phyloP scores from a whole-genome alignment of 2,888 invertebrate genomes.

The Pammene fasciana region DNA sequence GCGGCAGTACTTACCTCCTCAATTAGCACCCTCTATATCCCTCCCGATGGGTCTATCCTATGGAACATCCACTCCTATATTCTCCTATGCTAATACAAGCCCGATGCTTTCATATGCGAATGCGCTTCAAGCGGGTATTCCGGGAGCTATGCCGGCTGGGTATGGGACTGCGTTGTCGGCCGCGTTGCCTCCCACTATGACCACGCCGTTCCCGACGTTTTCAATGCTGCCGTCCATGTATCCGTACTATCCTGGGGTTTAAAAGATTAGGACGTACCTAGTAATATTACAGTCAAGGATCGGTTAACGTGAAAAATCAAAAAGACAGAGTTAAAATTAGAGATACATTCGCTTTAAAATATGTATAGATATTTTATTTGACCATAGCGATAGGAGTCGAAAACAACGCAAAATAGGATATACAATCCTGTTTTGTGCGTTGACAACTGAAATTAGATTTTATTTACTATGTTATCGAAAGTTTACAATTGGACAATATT shows the following conservation, averaged over 20 bases:
- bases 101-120: slow-evolving; percentile 69
- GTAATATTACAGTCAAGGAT: no score
- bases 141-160: slow-evolving; percentile 66
- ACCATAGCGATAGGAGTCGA: no score
- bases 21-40: slow-evolving; percentile 69
- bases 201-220: slow-evolving; percentile 60
- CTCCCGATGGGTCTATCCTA: slow-evolving; percentile 80
- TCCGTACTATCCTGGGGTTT: slow-evolving; percentile 66
- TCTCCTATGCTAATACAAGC: slow-evolving; percentile 71
- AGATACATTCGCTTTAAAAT: no score
- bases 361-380: no score
- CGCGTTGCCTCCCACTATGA: slow-evolving; percentile 61
- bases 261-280: slow-evolving; percentile 36
- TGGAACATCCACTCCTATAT: slow-evolving; percentile 72
- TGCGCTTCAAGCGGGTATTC: slow-evolving; percentile 60
- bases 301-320: no score
- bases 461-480: background rate
- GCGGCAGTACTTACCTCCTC: slow-evolving; percentile 69
- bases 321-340: no score
- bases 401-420: background rate
- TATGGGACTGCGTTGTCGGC: slow-evolving; percentile 67
- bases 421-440: background rate
- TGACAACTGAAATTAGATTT: background rate
- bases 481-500: background rate
- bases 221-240: slow-evolving; percentile 61